phyloP scores from a whole-genome alignment of 2,113 vertebrate genomes.

The Rallus limicola region DNA sequence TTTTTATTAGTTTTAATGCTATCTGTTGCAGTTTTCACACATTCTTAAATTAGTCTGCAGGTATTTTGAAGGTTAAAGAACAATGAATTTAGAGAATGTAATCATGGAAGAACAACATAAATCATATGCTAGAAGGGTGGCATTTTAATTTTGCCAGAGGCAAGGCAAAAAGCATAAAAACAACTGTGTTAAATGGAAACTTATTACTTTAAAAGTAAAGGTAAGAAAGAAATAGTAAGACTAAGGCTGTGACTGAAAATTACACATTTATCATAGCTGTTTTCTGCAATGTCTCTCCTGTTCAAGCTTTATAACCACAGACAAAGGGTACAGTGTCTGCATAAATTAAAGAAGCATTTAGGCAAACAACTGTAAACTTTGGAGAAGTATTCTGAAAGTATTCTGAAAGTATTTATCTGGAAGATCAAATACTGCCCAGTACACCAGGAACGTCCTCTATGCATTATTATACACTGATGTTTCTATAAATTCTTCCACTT shows the following conservation, averaged over 20 bases:
- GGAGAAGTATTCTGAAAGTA: background rate
- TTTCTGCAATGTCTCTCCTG: background rate
- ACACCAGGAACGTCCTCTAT: background rate
- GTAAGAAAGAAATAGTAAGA: background rate
- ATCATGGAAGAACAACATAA: constrained; percentile 5
- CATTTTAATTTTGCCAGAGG: constrained; percentile 24
- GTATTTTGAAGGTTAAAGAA: constrained; percentile 27
- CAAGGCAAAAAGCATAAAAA: background rate
- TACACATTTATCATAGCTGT: background rate
- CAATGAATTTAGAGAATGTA: constrained; percentile 25
- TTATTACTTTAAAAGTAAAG: background rate
- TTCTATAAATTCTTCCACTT: background rate
- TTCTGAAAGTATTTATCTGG: background rate
- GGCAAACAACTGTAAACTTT: background rate
- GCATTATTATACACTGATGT: background rate
- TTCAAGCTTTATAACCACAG: background rate
- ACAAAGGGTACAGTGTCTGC: background rate
- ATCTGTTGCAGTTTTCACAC: constrained; percentile 16
- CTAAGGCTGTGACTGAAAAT: background rate
- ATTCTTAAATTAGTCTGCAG: background rate
- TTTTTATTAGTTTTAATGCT: background rate
- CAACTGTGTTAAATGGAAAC: background rate
- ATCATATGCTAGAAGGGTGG: background rate
- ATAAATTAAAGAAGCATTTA: background rate
- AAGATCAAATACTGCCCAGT: background rate